phyloP scores from a whole-genome alignment of 2,797 vertebrate species.

The Micromesistius poutassou region DNA sequence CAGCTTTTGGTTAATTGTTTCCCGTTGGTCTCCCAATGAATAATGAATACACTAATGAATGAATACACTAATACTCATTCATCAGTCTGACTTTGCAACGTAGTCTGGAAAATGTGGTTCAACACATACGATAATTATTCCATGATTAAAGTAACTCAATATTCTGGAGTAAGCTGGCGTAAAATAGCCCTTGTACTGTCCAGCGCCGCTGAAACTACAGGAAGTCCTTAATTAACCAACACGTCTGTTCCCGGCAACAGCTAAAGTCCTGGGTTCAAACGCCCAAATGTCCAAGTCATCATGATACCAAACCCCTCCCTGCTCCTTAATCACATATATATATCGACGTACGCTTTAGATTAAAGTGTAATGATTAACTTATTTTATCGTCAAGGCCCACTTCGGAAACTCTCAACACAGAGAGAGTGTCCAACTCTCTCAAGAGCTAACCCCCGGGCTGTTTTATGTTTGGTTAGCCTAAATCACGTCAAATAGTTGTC shows the following conservation, averaged over 20 bases:
- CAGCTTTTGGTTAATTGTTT: background rate
- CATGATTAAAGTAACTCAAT: no score
- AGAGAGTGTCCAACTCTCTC: background rate
- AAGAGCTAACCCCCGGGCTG: background rate
- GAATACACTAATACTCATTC: background rate
- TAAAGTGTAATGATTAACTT: background rate
- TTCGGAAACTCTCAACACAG: background rate
- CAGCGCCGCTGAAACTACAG: no score
- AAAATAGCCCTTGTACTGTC: no score
- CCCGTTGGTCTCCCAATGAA: background rate
- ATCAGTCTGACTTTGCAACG: no score
- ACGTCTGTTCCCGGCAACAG: no score
- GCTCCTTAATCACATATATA: background rate
- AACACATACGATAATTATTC: no score
- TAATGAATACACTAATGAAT: background rate
- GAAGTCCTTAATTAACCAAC: no score
- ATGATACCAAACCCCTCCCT: background rate
- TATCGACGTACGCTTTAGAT: background rate
- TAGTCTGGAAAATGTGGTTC: no score
- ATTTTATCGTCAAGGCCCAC: background rate
- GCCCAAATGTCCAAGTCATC: no score
- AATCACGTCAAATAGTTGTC: background rate
- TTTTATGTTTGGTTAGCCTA: background rate
- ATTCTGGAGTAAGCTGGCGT: no score
- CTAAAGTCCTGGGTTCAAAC: background rate